phyloP scores from a whole-genome alignment of 92 coral and sea anemone genomes.

The Virgularia gustaviana region DNA sequence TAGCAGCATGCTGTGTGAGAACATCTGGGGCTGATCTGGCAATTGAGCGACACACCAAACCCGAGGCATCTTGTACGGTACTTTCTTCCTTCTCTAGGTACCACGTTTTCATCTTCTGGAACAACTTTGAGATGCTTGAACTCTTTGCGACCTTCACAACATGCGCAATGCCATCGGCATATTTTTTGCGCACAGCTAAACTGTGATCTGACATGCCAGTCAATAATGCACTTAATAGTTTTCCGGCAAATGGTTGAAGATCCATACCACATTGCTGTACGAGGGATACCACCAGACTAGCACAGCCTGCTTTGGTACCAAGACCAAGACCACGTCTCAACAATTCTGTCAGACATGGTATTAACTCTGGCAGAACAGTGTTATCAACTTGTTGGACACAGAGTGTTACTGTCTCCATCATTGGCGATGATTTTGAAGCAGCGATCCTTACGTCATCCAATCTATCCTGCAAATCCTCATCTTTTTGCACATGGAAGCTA shows the following conservation, averaged over 20 bases:
- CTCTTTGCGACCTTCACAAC: constrained; percentile 88
- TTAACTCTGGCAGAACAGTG: constrained; percentile 77
- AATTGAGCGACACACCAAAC: constrained; percentile 76
- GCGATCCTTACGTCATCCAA: constrained; percentile 87
- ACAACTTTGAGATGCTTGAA: constrained; percentile 76
- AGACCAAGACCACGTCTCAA: constrained; percentile 89
- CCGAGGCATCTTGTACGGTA: constrained; percentile 77
- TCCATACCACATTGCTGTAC: constrained; percentile 81
- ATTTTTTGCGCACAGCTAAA: constrained; percentile 75
- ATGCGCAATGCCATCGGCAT: constrained; percentile 80
- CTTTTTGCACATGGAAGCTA: constrained; percentile 80
- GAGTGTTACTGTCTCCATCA: constrained; percentile 95
- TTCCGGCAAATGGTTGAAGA: constrained; percentile 83
- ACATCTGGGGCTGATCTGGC: constrained; percentile 91
- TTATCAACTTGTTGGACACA: constrained; percentile 91
- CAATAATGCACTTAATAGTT: constrained; percentile 78
- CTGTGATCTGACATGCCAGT: constrained; percentile 83
- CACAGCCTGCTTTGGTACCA: constrained; percentile 94
- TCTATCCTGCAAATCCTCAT: constrained; percentile 85
- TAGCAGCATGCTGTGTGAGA: constrained; percentile 77
- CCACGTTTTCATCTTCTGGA: constrained; percentile 82
- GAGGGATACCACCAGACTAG: constrained; percentile 88
- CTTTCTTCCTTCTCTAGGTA: constrained; percentile 92
- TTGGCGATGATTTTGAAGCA: constrained; percentile 86
- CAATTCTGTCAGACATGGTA: constrained; percentile 84